Evolutionary conservation across 2,797 vertebrate species (phyloP), one percentile per base, ranked within the genome.

Genomic region (Coilia nasus): DNA sequence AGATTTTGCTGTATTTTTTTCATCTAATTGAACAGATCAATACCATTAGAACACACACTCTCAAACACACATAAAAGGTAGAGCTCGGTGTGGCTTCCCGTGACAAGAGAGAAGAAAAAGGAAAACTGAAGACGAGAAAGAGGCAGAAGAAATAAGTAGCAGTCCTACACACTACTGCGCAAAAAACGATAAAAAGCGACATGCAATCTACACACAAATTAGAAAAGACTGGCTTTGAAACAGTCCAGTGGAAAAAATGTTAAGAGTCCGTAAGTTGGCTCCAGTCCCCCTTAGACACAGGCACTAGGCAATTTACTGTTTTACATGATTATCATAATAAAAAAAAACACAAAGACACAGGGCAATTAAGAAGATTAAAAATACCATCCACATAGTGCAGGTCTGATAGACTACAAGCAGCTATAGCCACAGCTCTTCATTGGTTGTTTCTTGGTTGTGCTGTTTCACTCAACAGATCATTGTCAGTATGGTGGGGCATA

Each of bases 171-270:
- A n/a, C 46, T 23, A 78, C 67, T 71, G 71, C 78, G 84, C n/a
- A 35, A 12, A 67, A 67, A 11, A 44, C 19, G 80, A 84, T 64
- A 85, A 84, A 84, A 67, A 83, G 28, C 57, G 28, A 81, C 28
- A 47, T 80, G 82, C 47, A 47, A 75, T 80, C 83, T 41, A 64
- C 9, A 82, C 67, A 84, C 21, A 82, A 84, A 82, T 83, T 71
- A 64, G 83, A 46, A 84, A 88, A 84, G 86, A 50, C 56, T 3
- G 44, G 11, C 62, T 85, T 85, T n/a, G 81, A 90, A 90, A 88
- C 82, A 64, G 84, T 83, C 86, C 80, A 83, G 57, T 78, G 83
- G 47, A 85, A 88, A 82, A 59, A 85, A 54, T 23, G 46, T 83
- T 80, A 44, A 81, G 47, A 23, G 64, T 67, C 28, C 64, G 54